These are phyloP conservation scores for Engystomops pustulosus DNA, from an alignment of 2,113 vertebrate species.

Conservation along the genomic window DNA sequence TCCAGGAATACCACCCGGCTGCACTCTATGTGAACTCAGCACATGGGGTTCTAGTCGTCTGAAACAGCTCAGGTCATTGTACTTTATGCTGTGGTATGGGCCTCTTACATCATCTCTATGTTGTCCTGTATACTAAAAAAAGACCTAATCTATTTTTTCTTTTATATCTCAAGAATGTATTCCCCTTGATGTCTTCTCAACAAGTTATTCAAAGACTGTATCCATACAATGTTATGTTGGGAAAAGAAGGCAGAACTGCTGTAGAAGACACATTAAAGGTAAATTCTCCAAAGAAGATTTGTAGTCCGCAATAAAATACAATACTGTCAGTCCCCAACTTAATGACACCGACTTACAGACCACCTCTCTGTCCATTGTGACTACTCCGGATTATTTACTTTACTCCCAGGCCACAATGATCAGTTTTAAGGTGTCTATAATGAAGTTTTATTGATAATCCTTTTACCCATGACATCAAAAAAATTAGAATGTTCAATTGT, in stretches of 20 bases:
- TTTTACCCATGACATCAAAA: no score
- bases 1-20: conserved; percentile 21
- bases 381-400: no score
- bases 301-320: not conserved
- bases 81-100: not conserved
- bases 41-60: not conserved
- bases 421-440: no score
- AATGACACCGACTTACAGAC: no score
- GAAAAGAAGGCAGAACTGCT: conserved; percentile 86
- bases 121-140: not conserved
- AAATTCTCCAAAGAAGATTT: conserved; percentile 61
- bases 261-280: conserved; percentile 88
- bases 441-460: no score
- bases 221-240: conserved; percentile 85
- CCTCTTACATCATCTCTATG: not conserved
- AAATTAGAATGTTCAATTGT: no score
- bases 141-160: not conserved
- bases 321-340: not conserved
- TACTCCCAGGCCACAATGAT: no score
- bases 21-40: not conserved
- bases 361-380: no score
- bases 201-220: conserved; percentile 85
- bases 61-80: not conserved
- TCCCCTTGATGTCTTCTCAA: conserved; percentile 87
- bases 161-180: conserved; percentile 74